A percentile compares a stretch with the other conserved stretches of the same genome.
Conservation (phyloP, 2,888 invertebrate species). For the Sussaba pulchella region DNA sequence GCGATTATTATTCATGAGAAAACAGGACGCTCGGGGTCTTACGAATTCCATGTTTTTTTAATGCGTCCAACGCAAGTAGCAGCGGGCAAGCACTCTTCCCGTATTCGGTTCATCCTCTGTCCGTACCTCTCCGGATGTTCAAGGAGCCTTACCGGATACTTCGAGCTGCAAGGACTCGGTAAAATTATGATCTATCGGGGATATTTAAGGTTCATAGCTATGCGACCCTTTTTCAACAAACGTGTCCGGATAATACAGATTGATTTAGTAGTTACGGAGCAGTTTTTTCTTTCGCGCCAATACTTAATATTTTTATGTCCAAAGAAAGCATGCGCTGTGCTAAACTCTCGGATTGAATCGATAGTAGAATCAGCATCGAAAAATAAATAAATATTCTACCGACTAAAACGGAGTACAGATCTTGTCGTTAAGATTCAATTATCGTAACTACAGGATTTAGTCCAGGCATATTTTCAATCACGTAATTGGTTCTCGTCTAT, state of each 20-base stretch:
- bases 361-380: neutral
- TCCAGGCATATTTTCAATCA: too few relatives aligned
- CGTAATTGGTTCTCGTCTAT: too few relatives aligned
- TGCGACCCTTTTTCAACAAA: neutral
- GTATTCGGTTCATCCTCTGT: constrained; percentile 29
- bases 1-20: constrained; percentile 71
- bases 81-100: constrained; percentile 36
- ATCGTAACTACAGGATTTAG: too few relatives aligned
- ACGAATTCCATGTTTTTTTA: constrained; percentile 72
- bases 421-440: too few relatives aligned
- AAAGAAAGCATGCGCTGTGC: too few relatives aligned
- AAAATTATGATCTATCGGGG: neutral
- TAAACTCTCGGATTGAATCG: neutral
- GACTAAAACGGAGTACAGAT: too few relatives aligned
- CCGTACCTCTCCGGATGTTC: constrained; percentile 19
- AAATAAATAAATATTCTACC: neutral
- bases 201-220: neutral
- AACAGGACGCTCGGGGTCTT: constrained; percentile 67
- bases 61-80: constrained; percentile 53
- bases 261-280: too few relatives aligned
- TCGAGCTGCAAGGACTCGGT: neutral
- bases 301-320: too few relatives aligned
- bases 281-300: too few relatives aligned
- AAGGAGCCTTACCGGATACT: neutral
- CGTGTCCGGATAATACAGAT: neutral